phyloP scores from a whole-genome alignment of 2,888 invertebrate genomes.

The Heliconius sara region DNA sequence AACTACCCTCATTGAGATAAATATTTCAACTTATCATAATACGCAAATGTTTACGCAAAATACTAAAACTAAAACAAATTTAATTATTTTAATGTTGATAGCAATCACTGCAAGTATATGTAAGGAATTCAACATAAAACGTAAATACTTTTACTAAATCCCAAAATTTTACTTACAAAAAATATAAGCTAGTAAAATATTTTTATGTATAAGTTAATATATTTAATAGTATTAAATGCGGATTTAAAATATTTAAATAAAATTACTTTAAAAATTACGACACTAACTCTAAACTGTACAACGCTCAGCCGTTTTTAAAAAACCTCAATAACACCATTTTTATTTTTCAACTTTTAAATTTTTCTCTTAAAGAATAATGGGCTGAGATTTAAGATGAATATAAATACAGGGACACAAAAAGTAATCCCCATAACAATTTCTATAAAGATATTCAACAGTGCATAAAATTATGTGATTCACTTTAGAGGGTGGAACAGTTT shows the following conservation, averaged over 20 bases:
- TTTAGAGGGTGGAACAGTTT: slow-evolving; percentile 34
- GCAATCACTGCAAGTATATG: neutral
- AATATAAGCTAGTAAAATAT: too few species aligned
- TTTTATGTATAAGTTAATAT: too few species aligned
- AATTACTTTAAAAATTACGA: neutral
- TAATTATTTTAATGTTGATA: neutral
- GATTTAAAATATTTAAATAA: too few species aligned
- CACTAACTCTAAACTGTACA: too few species aligned
- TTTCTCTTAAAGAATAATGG: neutral
- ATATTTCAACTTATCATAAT: slow-evolving; percentile 3
- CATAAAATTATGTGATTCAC: slow-evolving; percentile 38
- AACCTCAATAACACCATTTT: neutral
- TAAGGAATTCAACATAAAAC: neutral
- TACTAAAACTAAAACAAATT: neutral
- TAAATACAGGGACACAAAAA: slow-evolving; percentile 11
- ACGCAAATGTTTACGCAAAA: neutral
- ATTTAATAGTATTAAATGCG: too few species aligned
- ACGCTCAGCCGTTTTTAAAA: neutral
- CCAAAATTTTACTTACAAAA: too few species aligned
- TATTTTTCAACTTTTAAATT: neutral
- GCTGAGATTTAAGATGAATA: neutral
- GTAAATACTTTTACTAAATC: neutral
- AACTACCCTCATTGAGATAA: neutral
- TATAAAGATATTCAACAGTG: slow-evolving; percentile 33
- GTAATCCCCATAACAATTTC: slow-evolving; percentile 15